Percentiles rank a stretch among this genome's conserved stretches.
Conservation (phyloP, 1,140 invertebrate species). For the Rhopalosiphum padi region DNA sequence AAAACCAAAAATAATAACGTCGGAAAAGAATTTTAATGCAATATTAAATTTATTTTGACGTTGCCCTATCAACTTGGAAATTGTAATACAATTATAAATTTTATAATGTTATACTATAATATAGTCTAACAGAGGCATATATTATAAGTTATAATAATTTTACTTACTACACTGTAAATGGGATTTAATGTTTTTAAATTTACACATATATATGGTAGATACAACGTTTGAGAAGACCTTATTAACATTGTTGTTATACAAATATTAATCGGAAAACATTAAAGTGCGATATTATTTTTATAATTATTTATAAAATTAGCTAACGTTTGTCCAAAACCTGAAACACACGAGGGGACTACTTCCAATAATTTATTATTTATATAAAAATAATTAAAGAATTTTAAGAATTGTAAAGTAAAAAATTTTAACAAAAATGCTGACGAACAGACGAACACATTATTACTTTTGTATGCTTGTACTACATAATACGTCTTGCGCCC, state of each 20-base stretch:
- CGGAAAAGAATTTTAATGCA: background rate
- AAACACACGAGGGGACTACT: too few relatives aligned
- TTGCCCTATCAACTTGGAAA: background rate
- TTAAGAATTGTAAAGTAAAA: background rate
- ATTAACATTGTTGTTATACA: too few relatives aligned
- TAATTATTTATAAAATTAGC: too few relatives aligned
- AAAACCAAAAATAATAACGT: background rate
- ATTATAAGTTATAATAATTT: background rate
- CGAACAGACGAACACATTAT: background rate
- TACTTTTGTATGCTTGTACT: background rate
- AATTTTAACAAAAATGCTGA: background rate
- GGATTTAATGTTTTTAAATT: too few relatives aligned
- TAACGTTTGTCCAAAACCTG: too few relatives aligned
- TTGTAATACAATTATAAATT: background rate
- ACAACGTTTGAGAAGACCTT: too few relatives aligned
- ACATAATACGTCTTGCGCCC: background rate
- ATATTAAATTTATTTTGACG: background rate
- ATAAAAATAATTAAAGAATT: background rate
- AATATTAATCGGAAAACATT: too few relatives aligned
- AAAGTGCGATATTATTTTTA: too few relatives aligned
- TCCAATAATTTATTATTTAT: too few relatives aligned
- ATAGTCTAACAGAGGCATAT: background rate
- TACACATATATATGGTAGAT: too few relatives aligned
- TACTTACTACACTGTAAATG: too few relatives aligned
- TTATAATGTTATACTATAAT: background rate